A percentile compares a stretch with the other conserved stretches of the same genome.
Evolutionary conservation across 2,888 invertebrate genomes (phyloP).

Genomic region (Drepana falcataria): DNA sequence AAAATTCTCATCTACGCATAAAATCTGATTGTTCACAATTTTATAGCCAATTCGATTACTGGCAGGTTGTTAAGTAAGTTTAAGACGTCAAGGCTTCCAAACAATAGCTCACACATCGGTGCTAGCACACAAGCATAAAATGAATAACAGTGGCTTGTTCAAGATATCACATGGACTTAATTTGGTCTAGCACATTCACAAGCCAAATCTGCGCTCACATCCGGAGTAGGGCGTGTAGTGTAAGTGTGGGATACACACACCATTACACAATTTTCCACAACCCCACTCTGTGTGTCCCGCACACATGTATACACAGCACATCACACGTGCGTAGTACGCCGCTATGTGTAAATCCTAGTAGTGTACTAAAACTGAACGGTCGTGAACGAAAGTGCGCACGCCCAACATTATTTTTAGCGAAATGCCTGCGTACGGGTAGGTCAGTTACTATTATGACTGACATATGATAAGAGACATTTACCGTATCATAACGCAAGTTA

Average conservation of each 20-base stretch:
- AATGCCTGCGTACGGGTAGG: constrained; percentile 64
- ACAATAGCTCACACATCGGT: constrained; percentile 42
- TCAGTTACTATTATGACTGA: constrained; percentile 70
- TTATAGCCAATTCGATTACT: constrained; percentile 62
- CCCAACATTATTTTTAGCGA: constrained; percentile 61
- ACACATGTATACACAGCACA: constrained; percentile 28
- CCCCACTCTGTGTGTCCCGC: constrained; percentile 34
- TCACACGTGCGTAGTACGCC: background rate
- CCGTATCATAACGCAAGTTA: constrained; percentile 28
- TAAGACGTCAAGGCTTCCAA: constrained; percentile 45
- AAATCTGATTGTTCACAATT: constrained; percentile 61
- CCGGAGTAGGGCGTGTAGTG: constrained; percentile 64
- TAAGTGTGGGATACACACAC: constrained; percentile 45
- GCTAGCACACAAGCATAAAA: constrained; percentile 39
- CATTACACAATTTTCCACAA: constrained; percentile 41
- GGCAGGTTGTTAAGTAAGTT: constrained; percentile 64
- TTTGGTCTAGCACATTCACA: constrained; percentile 70
- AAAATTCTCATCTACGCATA: constrained; percentile 53
- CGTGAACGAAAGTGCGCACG: constrained; percentile 64
- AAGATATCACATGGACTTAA: constrained; percentile 61
- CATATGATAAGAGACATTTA: constrained; percentile 44
- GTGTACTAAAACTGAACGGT: constrained; percentile 46
- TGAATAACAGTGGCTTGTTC: constrained; percentile 27
- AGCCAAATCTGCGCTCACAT: constrained; percentile 70
- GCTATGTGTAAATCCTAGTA: constrained; percentile 28